These are phyloP conservation scores for Sylvicola fuscatus DNA, from an alignment of 2,888 invertebrate genomes.

Conservation along the genomic window DNA sequence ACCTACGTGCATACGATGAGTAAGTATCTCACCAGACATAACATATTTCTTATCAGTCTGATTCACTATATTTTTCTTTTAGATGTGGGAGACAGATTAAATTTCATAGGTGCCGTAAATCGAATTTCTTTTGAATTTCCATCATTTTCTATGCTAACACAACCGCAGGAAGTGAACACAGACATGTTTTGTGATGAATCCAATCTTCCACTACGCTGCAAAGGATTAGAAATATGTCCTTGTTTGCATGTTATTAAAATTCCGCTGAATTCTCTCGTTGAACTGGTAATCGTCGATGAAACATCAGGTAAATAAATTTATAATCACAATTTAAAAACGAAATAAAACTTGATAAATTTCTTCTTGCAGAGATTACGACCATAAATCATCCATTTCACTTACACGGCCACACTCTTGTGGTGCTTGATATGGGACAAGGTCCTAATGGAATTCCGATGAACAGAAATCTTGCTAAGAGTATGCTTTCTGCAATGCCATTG, in stretches of 20 bases:
- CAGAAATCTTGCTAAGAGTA: slow-evolving; percentile 10
- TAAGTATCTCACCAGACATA: slow-evolving; percentile 4
- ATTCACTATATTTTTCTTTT: too few species aligned
- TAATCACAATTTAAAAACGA: slow-evolving; percentile 6
- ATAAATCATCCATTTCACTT: slow-evolving; percentile 23
- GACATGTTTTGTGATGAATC: slow-evolving; percentile 55
- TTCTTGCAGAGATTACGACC: slow-evolving; percentile 13
- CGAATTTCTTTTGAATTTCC: slow-evolving; percentile 66
- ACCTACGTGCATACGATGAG: slow-evolving; percentile 14
- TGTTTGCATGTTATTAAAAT: slow-evolving; percentile 63
- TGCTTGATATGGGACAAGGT: slow-evolving; percentile 14
- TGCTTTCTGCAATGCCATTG: neutral
- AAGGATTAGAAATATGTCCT: slow-evolving; percentile 42
- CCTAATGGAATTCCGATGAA: slow-evolving; percentile 11
- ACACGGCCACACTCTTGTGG: slow-evolving; percentile 19
- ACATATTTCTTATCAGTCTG: too few species aligned
- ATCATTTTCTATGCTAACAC: slow-evolving; percentile 47
- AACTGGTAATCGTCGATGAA: slow-evolving; percentile 68
- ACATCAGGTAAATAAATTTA: neutral
- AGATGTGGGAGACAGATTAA: slow-evolving; percentile 11
- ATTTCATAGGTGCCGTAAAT: slow-evolving; percentile 40
- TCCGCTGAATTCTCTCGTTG: slow-evolving; percentile 53
- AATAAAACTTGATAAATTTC: too few species aligned
- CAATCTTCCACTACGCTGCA: slow-evolving; percentile 12
- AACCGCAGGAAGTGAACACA: slow-evolving; percentile 36